These are phyloP conservation scores for Andricus grossulariae DNA, from an alignment of 1,140 invertebrate species.

Conservation along the genomic window DNA sequence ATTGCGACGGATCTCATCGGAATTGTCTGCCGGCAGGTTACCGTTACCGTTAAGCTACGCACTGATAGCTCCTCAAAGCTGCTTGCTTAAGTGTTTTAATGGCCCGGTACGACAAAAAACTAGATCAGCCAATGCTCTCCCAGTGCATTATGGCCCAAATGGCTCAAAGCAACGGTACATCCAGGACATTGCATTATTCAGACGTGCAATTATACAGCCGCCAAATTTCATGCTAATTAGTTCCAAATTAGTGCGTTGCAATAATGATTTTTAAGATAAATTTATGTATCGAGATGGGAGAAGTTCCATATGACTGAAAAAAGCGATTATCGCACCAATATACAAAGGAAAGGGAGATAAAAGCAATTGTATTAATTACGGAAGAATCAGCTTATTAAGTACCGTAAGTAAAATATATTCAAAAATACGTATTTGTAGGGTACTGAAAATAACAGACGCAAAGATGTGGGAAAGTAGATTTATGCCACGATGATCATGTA, in stretches of 20 bases:
- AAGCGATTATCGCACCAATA: too few relatives aligned
- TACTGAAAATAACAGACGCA: too few relatives aligned
- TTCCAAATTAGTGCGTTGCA: background rate
- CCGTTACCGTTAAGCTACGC: conserved; percentile 44
- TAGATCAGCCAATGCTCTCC: background rate
- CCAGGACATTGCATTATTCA: background rate
- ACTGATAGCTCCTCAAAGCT: conserved; percentile 41
- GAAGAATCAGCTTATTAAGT: too few relatives aligned
- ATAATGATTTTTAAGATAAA: background rate
- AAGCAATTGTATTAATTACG: too few relatives aligned
- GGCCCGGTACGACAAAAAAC: conserved; percentile 22
- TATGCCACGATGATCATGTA: too few relatives aligned
- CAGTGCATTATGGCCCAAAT: conserved; percentile 29
- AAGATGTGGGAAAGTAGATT: too few relatives aligned
- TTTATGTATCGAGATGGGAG: too few relatives aligned
- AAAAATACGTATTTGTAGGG: too few relatives aligned
- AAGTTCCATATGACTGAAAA: too few relatives aligned
- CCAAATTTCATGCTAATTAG: conserved; percentile 18
- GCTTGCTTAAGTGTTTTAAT: conserved; percentile 33
- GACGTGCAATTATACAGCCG: background rate
- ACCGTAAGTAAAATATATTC: too few relatives aligned
- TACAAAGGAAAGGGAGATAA: too few relatives aligned
- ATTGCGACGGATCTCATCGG: conserved; percentile 27
- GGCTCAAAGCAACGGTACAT: conserved; percentile 3
- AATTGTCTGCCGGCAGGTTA: background rate